These are phyloP conservation scores for Lacerta bilineata DNA, from an alignment of 2,797 vertebrate genomes.

Conservation along the genomic window DNA sequence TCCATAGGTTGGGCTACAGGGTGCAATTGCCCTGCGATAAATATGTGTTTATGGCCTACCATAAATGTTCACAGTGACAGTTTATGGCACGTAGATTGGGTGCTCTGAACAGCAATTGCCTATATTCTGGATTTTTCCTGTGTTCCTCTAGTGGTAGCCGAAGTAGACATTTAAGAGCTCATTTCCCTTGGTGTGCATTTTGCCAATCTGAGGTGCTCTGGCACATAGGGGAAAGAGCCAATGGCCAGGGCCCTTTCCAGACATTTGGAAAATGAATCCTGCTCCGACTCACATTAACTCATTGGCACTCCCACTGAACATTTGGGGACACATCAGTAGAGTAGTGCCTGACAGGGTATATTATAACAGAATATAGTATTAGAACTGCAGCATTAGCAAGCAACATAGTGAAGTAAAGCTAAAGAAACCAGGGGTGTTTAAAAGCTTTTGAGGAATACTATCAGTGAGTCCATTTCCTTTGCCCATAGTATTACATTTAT, in stretches of 20 bases:
- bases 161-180: not conserved
- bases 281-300: not conserved
- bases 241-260: too few relatives aligned
- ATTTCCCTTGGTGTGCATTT: not conserved
- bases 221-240: not conserved
- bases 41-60: constrained; percentile 86
- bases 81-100: constrained; percentile 84
- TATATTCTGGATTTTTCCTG: constrained; percentile 27
- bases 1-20: constrained; percentile 89
- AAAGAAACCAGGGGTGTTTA: too few relatives aligned
- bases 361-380: not conserved
- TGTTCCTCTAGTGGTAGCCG: rapidly evolving
- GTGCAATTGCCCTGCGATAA: constrained; percentile 86
- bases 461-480: too few relatives aligned
- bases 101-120: constrained; percentile 66
- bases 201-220: not conserved
- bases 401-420: too few relatives aligned
- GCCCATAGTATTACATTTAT: too few relatives aligned
- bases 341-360: not conserved
- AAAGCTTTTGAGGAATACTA: too few relatives aligned
- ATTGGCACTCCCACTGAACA: not conserved
- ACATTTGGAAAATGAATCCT: not conserved
- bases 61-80: constrained; percentile 88
- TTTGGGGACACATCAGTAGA: too few relatives aligned
- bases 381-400: not conserved